These are phyloP conservation scores for Scortum barcoo DNA, from an alignment of 2,113 vertebrate species.

Conservation along the genomic window DNA sequence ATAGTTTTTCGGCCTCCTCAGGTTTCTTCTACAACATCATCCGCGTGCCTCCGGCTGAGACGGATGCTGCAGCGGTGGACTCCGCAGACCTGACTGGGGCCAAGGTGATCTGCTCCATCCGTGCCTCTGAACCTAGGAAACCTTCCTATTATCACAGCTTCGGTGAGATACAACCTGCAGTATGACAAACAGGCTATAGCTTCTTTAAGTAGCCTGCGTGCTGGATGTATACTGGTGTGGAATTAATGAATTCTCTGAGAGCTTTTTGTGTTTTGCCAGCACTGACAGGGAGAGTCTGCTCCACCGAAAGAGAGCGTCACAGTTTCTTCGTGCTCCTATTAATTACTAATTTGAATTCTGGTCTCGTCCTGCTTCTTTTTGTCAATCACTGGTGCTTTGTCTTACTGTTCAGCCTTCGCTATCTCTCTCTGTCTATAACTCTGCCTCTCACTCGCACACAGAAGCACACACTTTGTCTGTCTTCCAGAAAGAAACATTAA, in stretches of 20 bases:
- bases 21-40: slow-evolving; percentile 92
- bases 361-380: slow-evolving; percentile 38
- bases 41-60: slow-evolving; percentile 84
- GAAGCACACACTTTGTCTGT: not conserved
- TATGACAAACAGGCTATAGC: slow-evolving; percentile 21
- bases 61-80: slow-evolving; percentile 67
- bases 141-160: slow-evolving; percentile 97
- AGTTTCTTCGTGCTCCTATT: slow-evolving; percentile 34
- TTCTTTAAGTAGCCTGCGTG: slow-evolving; percentile 12
- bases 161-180: slow-evolving; percentile 79
- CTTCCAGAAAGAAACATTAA: not conserved
- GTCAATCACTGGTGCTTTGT: slow-evolving; percentile 60
- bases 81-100: slow-evolving; percentile 85
- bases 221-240: slow-evolving; percentile 6
- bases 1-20: slow-evolving; percentile 55
- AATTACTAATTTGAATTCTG: slow-evolving; percentile 68
- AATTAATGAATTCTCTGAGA: slow-evolving; percentile 36
- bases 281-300: slow-evolving; percentile 37
- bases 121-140: slow-evolving; percentile 83
- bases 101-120: slow-evolving; percentile 90
- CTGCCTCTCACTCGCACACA: slow-evolving; percentile 15
- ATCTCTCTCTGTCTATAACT: slow-evolving; percentile 37
- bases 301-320: slow-evolving; percentile 20
- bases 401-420: slow-evolving; percentile 49
- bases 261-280: slow-evolving; percentile 7